A percentile compares a stretch with the other conserved stretches of the same genome.
phyloP scores from a whole-genome alignment of 2,888 invertebrate genomes.

The Leptopilina myrica region DNA sequence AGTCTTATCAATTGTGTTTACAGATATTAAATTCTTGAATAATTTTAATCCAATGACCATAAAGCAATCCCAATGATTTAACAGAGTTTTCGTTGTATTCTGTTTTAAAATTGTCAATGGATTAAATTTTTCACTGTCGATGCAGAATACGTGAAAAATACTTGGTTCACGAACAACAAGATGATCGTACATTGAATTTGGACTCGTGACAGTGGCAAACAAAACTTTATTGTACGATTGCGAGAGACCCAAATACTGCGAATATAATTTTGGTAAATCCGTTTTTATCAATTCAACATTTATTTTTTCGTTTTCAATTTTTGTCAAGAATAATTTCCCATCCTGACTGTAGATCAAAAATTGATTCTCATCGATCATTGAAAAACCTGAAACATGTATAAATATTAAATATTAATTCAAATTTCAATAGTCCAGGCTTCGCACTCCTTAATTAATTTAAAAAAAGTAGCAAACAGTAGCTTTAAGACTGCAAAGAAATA shows the following conservation, averaged over 20 bases:
- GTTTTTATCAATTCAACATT: conserved; percentile 50
- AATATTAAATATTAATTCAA: no score
- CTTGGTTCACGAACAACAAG: conserved; percentile 71
- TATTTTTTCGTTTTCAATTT: conserved; percentile 52
- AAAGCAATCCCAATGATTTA: conserved; percentile 72
- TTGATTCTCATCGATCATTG: conserved; percentile 52
- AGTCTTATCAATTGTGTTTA: conserved; percentile 49
- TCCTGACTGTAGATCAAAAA: conserved; percentile 66
- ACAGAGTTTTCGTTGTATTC: conserved; percentile 55
- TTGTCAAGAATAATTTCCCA: conserved; percentile 56
- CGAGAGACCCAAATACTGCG: conserved; percentile 69
- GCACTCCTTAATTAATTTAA: background rate
- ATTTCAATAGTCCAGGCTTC: no score
- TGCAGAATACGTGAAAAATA: conserved; percentile 62
- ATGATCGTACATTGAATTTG: conserved; percentile 71
- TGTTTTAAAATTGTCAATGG: conserved; percentile 58
- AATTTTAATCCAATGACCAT: conserved; percentile 67
- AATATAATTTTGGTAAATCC: conserved; percentile 56
- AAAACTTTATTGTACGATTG: conserved; percentile 64
- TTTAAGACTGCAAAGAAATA: no score
- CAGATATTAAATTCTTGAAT: conserved; percentile 21
- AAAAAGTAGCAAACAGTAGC: background rate
- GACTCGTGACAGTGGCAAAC: conserved; percentile 67
- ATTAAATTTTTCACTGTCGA: conserved; percentile 59
- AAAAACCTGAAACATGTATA: conserved; percentile 60